Evolutionary conservation across 2,113 vertebrate species (phyloP).

Genomic region (Trematomus loennbergii): DNA sequence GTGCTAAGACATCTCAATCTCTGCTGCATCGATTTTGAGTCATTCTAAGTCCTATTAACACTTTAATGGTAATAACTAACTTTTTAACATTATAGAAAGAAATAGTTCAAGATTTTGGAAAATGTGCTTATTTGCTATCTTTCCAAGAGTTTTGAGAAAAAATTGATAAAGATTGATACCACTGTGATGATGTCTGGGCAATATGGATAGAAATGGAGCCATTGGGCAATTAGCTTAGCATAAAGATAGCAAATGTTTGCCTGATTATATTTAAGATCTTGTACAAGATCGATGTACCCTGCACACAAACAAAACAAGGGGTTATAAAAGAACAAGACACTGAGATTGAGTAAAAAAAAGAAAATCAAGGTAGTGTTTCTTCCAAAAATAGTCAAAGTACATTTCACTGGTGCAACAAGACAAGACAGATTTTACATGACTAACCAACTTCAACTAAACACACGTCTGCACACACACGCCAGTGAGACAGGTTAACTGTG

Average conservation of each 20-base stretch:
- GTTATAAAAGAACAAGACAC: slow-evolving; percentile 12
- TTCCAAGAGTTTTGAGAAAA: no score
- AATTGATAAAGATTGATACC: no score
- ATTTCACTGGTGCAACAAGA: slow-evolving; percentile 33
- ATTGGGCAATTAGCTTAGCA: background rate
- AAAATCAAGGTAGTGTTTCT: background rate
- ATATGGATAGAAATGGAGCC: no score
- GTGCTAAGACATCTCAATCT: no score
- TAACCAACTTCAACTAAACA: slow-evolving; percentile 10
- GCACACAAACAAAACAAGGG: no score
- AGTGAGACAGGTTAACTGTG: slow-evolving; percentile 41
- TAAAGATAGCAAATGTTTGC: background rate
- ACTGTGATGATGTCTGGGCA: no score
- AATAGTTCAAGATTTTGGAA: background rate
- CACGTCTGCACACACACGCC: slow-evolving; percentile 16
- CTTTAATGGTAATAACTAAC: background rate
- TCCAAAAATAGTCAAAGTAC: slow-evolving; percentile 45
- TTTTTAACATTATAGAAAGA: background rate
- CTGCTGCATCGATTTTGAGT: background rate
- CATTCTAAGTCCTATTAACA: background rate
- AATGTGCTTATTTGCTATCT: background rate
- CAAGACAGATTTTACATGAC: slow-evolving; percentile 34
- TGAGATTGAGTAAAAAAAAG: background rate
- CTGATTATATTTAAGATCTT: no score
- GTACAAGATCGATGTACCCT: no score